Evolutionary conservation across 2,113 vertebrate species (phyloP), one percentile per base, ranked within the genome.

Genomic region (Oceanodroma tethys): DNA sequence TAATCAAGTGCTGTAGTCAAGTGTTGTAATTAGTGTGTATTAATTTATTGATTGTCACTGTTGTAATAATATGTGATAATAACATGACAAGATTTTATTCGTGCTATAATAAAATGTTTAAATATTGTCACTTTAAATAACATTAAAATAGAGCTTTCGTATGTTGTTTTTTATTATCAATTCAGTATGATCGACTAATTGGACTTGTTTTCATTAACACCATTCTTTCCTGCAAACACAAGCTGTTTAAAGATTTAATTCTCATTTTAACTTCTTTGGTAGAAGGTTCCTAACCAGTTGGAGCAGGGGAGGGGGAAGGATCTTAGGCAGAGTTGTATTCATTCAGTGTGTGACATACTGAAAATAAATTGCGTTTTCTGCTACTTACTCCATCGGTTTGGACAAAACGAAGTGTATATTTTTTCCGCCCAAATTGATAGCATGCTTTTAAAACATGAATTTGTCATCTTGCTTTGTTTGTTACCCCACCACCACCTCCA

Each of bases 161-260:
- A 48, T 80, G 65, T 47, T 93, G 53, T 9, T 79, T 91, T 91
- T 83, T 56, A 84, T 81, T 63, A 81, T 55, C 60, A 66, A 2
- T 81, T 89, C 2, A 2, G 43, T 66, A 42, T 50, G 86, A 93
- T 95, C 0, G 1, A 85, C 86, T 94, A 91, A 95, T 95, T 89
- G 53, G 84, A 42, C 74, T 91, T 94, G 88, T 95, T 94, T 91
- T 82, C 58, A 32, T 67, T 72, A 48, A 93, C 67, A 72, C 58
- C 15, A 17, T 90, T 90, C 23, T 52, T 65, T 70, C 58, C 45
- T 89, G 84, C 70, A 96, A 94, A 86, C 79, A 87, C 78, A 91
- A 91, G 55, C 81, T 91, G 78, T 91, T 95, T 81, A 47, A 92
- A 65, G 68, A 56, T 81, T 59, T 80, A 76, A 62, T 94, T 94